phyloP scores from a whole-genome alignment of 1,140 invertebrate species.

The Batillaria attramentaria region DNA sequence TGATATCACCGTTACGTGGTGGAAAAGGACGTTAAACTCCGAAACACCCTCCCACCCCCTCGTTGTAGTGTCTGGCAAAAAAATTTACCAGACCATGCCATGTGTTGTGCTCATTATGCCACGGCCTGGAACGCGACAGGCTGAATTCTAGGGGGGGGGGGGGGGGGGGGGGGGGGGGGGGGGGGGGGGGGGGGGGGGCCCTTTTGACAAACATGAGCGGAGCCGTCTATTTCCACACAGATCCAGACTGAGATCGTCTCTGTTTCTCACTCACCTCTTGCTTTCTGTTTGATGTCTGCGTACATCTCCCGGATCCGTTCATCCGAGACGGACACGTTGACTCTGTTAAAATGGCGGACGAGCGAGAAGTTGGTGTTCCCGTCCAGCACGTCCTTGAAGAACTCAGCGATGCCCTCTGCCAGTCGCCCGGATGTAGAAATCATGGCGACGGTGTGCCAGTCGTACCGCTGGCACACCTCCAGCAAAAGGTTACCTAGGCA shows the following conservation, averaged over 20 bases:
- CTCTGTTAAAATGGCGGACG: constrained; percentile 25
- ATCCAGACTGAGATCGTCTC: neutral
- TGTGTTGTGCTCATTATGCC: too few relatives aligned
- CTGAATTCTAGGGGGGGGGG: too few relatives aligned
- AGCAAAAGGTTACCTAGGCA: constrained; percentile 33
- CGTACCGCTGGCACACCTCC: constrained; percentile 20
- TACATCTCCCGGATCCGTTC: constrained; percentile 38
- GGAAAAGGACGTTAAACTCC: too few relatives aligned
- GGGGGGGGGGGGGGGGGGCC: neutral
- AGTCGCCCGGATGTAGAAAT: constrained; percentile 40
- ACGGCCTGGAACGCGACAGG: too few relatives aligned
- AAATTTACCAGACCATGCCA: too few relatives aligned
- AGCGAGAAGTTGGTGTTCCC: constrained; percentile 36
- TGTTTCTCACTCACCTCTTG: constrained; percentile 40
- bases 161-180: neutral
- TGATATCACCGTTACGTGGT: too few relatives aligned
- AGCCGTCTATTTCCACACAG: neutral
- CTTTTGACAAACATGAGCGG: neutral
- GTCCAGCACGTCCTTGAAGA: constrained; percentile 28
- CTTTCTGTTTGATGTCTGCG: constrained; percentile 38
- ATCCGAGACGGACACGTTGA: constrained; percentile 31
- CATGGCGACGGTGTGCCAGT: constrained; percentile 28
- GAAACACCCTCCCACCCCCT: too few relatives aligned
- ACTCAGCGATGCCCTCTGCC: constrained; percentile 37
- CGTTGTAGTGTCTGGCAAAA: too few relatives aligned